A percentile compares a stretch with the other conserved stretches of the same genome.
Evolutionary conservation across 92 coral and sea anemone species (phyloP).

Genomic region (Porites rus): DNA sequence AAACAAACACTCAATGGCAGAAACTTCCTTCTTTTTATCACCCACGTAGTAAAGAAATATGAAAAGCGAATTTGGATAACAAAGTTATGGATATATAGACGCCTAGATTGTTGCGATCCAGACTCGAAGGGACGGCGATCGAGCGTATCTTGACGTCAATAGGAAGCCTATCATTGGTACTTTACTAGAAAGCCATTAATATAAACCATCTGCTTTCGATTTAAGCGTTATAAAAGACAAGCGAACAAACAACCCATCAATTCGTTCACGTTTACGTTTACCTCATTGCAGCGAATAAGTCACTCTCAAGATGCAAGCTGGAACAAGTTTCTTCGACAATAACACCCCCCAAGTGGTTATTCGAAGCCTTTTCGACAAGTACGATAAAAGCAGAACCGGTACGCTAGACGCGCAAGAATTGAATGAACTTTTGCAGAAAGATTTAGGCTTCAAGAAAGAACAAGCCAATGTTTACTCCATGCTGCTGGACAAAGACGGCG

Average conservation of each 20-base stretch:
- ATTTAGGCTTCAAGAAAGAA: slow-evolving; percentile 69
- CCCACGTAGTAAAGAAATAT: background rate
- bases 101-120: background rate
- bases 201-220: slow-evolving; percentile 2
- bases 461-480: slow-evolving; percentile 73
- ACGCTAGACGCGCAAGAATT: slow-evolving; percentile 59
- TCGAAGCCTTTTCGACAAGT: slow-evolving; percentile 78
- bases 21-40: too few species aligned
- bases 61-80: background rate
- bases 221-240: background rate
- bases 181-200: background rate
- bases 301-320: slow-evolving; percentile 73
- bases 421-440: slow-evolving; percentile 66
- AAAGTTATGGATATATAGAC: background rate
- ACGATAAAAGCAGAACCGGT: slow-evolving; percentile 70
- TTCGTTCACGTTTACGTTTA: background rate
- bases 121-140: background rate
- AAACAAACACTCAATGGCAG: background rate
- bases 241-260: background rate
- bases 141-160: slow-evolving; percentile 18
- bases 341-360: slow-evolving; percentile 70
- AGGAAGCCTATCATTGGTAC: background rate
- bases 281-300: too few species aligned
- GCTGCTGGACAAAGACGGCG: slow-evolving; percentile 76
- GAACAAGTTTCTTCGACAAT: slow-evolving; percentile 63